Evolutionary conservation across 2,113 vertebrate species (phyloP), one percentile per base, ranked within the genome.

Genomic region (Cyanocitta stelleri): DNA sequence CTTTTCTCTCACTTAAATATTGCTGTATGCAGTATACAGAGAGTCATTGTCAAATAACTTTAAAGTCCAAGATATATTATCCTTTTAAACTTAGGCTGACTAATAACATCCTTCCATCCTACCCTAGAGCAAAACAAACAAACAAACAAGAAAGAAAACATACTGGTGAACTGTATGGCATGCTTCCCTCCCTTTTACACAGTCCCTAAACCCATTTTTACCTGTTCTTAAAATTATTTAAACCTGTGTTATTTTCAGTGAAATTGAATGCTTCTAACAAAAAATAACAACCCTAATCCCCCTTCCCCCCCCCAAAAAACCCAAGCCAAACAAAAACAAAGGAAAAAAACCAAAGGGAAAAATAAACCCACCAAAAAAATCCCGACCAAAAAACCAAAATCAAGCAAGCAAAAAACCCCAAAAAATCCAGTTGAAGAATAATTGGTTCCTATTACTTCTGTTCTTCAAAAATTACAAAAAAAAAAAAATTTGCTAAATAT

Each of bases 321-420:
- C 13, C 11, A 76, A 17, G 1, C 5, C 13, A 11, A 71, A 23
- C 16, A 48, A 21, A 16, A 20, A 7, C 21, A 15, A 58, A 10
- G 9, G 18, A 11, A 4, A 22, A 33, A 29, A 29, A 26, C 11
- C 44, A 51, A 51, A 16, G 20, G 13, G 6, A 54, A 52, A 52
- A 29, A 30, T 16, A 43, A 29, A 19, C 7, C 1, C 10, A 30
- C 9, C 24, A 61, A 10, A 61, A 24, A 9, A 7, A 48, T 8
- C 2, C 11, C 5, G 6, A 56, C 2, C 16, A 29, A 35, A 69
- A 58, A 27, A 9, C 2, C 4, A 33, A 58, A 82, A n/a, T 13
- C 30, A 61, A 61, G 15, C 9, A 29, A 72, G 23, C 8, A 62
- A 26, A 43, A 18, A 3, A 16, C 1, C 9, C 0, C 13, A 16